A percentile compares a stretch with the other conserved stretches of the same genome.
These are phyloP conservation scores for Caradrina kadenii DNA, from an alignment of 2,888 invertebrate species.

Conservation along the genomic window DNA sequence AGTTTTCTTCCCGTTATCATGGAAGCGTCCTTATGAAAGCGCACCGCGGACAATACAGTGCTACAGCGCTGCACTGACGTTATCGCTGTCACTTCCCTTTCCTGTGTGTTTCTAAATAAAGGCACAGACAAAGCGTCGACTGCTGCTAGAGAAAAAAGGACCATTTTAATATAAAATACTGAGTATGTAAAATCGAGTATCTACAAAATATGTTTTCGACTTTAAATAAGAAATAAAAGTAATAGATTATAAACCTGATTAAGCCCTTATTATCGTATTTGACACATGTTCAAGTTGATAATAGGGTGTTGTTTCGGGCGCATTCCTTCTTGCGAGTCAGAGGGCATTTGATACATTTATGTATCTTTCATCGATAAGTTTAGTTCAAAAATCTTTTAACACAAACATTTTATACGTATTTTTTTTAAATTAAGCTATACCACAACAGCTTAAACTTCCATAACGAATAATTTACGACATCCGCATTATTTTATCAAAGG, in stretches of 20 bases:
- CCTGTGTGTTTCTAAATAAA: constrained; percentile 68
- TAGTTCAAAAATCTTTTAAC: background rate
- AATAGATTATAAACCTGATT: too few species aligned
- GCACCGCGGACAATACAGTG: constrained; percentile 68
- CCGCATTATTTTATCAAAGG: constrained; percentile 57
- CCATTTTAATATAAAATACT: background rate
- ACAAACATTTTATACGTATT: background rate
- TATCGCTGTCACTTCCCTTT: constrained; percentile 72
- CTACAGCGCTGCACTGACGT: constrained; percentile 67
- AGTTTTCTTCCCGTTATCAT: constrained; percentile 43
- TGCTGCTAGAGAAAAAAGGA: constrained; percentile 24
- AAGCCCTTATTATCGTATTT: too few species aligned
- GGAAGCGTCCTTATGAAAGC: constrained; percentile 61
- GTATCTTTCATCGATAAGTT: background rate
- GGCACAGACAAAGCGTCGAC: constrained; percentile 53
- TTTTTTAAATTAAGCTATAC: constrained; percentile 4
- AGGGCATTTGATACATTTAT: too few species aligned
- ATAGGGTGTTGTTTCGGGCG: too few species aligned
- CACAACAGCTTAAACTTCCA: constrained; percentile 28
- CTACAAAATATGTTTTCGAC: too few species aligned
- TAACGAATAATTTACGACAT: constrained; percentile 48
- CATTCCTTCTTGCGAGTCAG: too few species aligned
- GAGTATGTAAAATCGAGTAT: background rate
- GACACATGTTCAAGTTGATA: too few species aligned
- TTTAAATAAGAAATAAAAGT: too few species aligned